Percentiles rank a stretch among this genome's conserved stretches.
Conservation (phyloP, 2,888 invertebrate genomes). For the Gnatocerus cornutus region DNA sequence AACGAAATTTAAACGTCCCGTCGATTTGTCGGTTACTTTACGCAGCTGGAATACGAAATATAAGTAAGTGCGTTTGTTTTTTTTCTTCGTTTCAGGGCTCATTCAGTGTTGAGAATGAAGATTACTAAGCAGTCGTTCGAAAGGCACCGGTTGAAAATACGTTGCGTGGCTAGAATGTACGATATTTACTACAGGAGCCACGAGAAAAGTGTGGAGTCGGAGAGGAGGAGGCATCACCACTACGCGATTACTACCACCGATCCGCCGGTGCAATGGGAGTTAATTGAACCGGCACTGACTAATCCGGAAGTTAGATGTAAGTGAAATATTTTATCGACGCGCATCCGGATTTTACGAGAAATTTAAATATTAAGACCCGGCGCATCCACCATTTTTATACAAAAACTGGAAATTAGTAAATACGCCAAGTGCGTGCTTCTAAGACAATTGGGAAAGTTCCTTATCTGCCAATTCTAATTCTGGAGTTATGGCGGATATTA, state of each 20-base stretch:
- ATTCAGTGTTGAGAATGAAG: slow-evolving; percentile 64
- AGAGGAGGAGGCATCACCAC: slow-evolving; percentile 60
- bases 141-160: slow-evolving; percentile 71
- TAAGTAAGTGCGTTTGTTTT: slow-evolving; percentile 27
- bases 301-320: slow-evolving; percentile 34
- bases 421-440: no score
- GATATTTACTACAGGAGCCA: slow-evolving; percentile 80
- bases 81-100: slow-evolving; percentile 62
- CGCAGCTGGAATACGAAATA: slow-evolving; percentile 28
- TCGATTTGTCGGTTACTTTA: slow-evolving; percentile 30
- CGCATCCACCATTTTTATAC: background rate
- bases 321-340: slow-evolving; percentile 2
- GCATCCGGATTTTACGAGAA: no score
- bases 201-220: slow-evolving; percentile 78
- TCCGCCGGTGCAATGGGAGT: slow-evolving; percentile 32
- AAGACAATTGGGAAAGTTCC: background rate
- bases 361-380: no score
- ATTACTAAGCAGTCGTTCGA: slow-evolving; percentile 64
- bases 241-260: slow-evolving; percentile 25
- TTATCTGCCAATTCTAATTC: background rate
- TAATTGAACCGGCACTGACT: slow-evolving; percentile 4
- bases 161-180: slow-evolving; percentile 79
- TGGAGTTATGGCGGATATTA: background rate
- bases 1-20: slow-evolving; percentile 39
- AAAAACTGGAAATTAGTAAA: no score